phyloP scores from a whole-genome alignment of 1,140 invertebrate genomes.

The Yoshiicerus persimilis region DNA sequence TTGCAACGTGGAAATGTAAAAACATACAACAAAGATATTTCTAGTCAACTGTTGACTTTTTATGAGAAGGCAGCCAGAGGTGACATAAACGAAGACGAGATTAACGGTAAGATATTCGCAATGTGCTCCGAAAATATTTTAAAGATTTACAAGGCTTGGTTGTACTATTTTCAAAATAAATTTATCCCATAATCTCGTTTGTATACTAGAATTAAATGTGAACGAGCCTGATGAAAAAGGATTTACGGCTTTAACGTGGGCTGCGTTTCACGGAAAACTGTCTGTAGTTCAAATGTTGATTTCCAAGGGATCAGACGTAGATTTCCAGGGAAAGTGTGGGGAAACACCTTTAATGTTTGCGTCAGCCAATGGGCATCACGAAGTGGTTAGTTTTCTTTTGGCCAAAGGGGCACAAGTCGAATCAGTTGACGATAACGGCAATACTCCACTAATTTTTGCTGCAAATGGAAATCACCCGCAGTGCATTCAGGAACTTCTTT shows the following conservation, averaged over 20 bases:
- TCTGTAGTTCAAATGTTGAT: conserved; percentile 31
- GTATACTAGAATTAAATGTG: conserved; percentile 32
- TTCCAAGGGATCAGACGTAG: conserved; percentile 31
- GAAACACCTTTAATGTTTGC: conserved; percentile 42
- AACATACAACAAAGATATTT: conserved; percentile 37
- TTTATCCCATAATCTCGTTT: background rate
- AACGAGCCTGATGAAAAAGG: conserved; percentile 35
- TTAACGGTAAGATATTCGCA: background rate
- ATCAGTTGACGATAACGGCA: conserved; percentile 33
- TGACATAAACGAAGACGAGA: background rate
- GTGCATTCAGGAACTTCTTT: conserved; percentile 28
- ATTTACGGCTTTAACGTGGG: conserved; percentile 35
- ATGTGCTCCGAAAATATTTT: background rate
- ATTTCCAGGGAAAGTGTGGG: conserved; percentile 4
- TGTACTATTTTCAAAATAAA: background rate
- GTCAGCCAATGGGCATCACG: conserved; percentile 39
- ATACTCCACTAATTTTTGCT: conserved; percentile 42
- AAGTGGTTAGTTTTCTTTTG: conserved; percentile 32
- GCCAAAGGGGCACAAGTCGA: conserved; percentile 24
- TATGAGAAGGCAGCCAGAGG: conserved; percentile 41
- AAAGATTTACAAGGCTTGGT: background rate
- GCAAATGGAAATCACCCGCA: conserved; percentile 36
- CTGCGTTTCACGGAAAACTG: conserved; percentile 36
- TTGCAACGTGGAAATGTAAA: conserved; percentile 47
- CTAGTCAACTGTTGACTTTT: conserved; percentile 36